Percentiles rank a stretch among this genome's conserved stretches.
Evolutionary conservation across 1,140 invertebrate species (phyloP).

Genomic region (Kradibia gibbosae): DNA sequence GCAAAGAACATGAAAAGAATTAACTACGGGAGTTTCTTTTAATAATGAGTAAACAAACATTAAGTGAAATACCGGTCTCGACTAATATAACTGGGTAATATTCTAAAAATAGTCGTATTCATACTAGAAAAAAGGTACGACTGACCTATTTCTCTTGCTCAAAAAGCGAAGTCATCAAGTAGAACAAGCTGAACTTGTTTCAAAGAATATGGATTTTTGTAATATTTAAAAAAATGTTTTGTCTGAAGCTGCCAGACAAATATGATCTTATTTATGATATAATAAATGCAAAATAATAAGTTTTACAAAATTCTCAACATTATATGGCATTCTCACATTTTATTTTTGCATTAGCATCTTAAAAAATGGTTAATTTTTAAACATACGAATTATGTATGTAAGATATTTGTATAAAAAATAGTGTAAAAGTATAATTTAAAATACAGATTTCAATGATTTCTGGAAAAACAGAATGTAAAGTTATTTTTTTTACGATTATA

Average conservation of each 20-base stretch:
- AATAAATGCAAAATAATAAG: constrained; percentile 15
- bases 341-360: too few species aligned
- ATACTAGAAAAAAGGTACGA: background rate
- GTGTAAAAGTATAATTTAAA: too few species aligned
- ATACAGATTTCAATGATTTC: too few species aligned
- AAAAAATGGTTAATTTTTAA: too few species aligned
- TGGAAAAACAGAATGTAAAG: too few species aligned
- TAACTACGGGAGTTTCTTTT: background rate
- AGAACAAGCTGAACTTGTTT: constrained; percentile 13
- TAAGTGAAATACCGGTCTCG: background rate
- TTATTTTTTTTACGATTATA: too few species aligned
- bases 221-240: too few species aligned
- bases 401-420: too few species aligned
- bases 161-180: background rate
- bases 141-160: constrained; percentile 2
- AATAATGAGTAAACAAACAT: background rate
- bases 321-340: background rate
- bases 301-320: constrained; percentile 18
- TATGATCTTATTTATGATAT: background rate
- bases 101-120: background rate
- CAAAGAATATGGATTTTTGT: too few species aligned
- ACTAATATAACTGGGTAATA: background rate
- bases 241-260: background rate
- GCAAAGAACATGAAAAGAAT: background rate
- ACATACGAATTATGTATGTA: too few species aligned